phyloP scores from a whole-genome alignment of 2,888 invertebrate genomes.

The Apocheima hispidaria region DNA sequence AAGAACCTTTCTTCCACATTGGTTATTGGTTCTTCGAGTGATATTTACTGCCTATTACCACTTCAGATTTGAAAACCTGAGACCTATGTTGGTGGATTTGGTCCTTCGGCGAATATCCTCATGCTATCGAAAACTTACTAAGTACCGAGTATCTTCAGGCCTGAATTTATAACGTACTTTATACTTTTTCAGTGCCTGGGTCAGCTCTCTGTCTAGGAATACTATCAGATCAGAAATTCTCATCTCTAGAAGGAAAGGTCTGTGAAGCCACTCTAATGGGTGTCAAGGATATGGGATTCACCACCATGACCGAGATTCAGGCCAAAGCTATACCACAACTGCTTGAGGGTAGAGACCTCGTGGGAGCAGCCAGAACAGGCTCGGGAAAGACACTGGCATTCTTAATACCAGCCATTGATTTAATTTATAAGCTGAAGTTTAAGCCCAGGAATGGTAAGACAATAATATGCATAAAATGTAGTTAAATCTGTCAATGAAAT shows the following conservation, averaged over 20 bases:
- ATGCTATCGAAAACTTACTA: too few species aligned
- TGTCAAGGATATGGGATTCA: constrained; percentile 96
- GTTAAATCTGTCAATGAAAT: background rate
- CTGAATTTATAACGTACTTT: too few species aligned
- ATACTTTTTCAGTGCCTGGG: constrained; percentile 87
- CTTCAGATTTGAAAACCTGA: too few species aligned
- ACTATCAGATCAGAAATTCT: constrained; percentile 86
- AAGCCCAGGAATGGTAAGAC: constrained; percentile 95
- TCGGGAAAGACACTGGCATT: constrained; percentile 99
- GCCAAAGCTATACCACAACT: constrained; percentile 95
- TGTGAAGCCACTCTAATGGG: constrained; percentile 94
- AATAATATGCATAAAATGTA: too few species aligned
- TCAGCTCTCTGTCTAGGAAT: constrained; percentile 85
- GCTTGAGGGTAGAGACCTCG: constrained; percentile 96
- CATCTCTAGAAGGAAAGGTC: constrained; percentile 87
- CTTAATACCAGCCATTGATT: constrained; percentile 97
- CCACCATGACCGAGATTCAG: constrained; percentile 98
- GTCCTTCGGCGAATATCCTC: too few species aligned
- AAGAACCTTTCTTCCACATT: too few species aligned
- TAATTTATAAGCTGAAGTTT: constrained; percentile 95
- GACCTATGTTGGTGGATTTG: too few species aligned
- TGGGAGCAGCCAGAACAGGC: constrained; percentile 98
- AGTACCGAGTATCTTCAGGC: too few species aligned
- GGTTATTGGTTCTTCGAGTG: too few species aligned
- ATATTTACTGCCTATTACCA: too few species aligned